Conservation (phyloP, 1,140 invertebrate genomes). For the Caerostris extrusa region DNA sequence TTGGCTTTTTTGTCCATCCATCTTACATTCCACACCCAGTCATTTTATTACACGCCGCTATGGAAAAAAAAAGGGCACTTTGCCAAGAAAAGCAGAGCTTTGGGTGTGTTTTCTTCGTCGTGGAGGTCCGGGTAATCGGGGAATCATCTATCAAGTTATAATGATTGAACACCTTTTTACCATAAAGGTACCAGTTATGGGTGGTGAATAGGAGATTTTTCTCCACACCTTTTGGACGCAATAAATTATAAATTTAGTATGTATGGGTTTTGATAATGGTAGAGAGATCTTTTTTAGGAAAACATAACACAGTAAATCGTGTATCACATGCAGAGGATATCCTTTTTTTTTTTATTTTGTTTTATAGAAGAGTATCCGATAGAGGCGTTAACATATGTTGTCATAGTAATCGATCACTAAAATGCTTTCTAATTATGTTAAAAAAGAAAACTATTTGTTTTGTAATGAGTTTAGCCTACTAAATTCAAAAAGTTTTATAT, state of each 20-base stretch:
- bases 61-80: neutral
- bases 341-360: too few relatives aligned
- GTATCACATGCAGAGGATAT: too few relatives aligned
- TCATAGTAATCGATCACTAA: too few relatives aligned
- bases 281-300: neutral
- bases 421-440: too few relatives aligned
- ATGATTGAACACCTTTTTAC: neutral
- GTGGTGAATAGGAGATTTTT: neutral
- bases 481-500: too few relatives aligned
- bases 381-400: too few relatives aligned
- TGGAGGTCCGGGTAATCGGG: neutral
- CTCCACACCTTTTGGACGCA: neutral
- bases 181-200: slow-evolving; percentile 2
- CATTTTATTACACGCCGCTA: neutral
- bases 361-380: too few relatives aligned
- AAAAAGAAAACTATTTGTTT: too few relatives aligned
- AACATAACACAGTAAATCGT: neutral
- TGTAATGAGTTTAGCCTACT: too few relatives aligned
- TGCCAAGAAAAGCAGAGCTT: neutral
- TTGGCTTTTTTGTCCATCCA: neutral
- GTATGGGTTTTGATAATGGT: neutral
- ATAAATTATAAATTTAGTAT: neutral
- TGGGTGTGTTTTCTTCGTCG: slow-evolving; percentile 24
- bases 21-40: neutral
- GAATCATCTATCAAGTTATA: neutral